Conservation (phyloP, 2,113 vertebrate species). For the Anthoscopus minutus region DNA sequence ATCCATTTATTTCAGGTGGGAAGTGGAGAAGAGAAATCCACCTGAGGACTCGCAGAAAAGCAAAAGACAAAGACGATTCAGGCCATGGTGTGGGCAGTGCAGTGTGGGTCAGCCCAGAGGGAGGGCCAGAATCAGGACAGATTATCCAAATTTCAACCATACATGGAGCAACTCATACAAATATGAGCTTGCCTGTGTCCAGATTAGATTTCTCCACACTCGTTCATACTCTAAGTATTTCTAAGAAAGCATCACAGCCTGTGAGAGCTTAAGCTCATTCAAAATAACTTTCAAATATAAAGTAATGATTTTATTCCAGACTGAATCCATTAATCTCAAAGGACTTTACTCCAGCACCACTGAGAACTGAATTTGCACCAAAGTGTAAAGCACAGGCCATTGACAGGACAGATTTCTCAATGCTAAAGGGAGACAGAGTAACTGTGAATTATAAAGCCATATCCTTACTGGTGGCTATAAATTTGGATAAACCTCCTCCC, state of each 20-base stretch:
- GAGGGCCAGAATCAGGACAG: background rate
- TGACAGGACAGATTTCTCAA: background rate
- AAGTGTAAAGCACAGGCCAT: background rate
- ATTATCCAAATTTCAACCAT: background rate
- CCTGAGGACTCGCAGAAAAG: background rate
- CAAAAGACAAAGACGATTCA: background rate
- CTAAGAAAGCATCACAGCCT: background rate
- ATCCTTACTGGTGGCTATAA: background rate
- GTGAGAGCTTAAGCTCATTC: background rate
- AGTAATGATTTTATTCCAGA: background rate
- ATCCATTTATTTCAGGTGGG: background rate
- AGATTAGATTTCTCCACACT: background rate
- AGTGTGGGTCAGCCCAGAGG: background rate
- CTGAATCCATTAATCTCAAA: accelerated
- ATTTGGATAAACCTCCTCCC: conserved; percentile 26
- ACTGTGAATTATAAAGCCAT: conserved; percentile 33
- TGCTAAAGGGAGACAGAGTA: background rate
- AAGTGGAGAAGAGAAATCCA: background rate
- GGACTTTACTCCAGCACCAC: background rate
- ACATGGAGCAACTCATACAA: background rate
- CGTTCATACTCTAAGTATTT: background rate
- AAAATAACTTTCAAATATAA: background rate
- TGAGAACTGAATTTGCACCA: background rate
- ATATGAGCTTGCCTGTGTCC: background rate
- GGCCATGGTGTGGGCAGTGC: background rate